Evolutionary conservation across 92 coral and sea anemone genomes (phyloP).

Genomic region (Ricordea florida): DNA sequence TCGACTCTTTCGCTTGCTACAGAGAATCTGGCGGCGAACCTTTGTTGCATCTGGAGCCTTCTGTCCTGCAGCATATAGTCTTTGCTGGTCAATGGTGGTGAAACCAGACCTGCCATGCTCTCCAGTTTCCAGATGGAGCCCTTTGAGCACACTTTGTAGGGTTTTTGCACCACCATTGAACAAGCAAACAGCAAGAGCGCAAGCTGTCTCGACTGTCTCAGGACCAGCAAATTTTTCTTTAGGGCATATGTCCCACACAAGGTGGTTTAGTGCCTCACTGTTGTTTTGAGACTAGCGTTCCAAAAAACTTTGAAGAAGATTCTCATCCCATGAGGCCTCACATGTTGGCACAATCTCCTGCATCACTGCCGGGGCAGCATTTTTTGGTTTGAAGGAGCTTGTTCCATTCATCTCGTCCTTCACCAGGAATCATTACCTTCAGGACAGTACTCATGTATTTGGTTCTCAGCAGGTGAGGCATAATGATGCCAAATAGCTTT

Average conservation of each 20-base stretch:
- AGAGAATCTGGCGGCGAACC: too few species aligned
- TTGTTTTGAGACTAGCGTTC: constrained; percentile 50
- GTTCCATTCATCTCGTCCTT: constrained; percentile 35
- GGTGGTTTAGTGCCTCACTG: constrained; percentile 54
- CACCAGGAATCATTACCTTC: constrained; percentile 15
- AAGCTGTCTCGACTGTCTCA: too few species aligned
- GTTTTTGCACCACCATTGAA: too few species aligned
- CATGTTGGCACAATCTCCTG: constrained; percentile 23
- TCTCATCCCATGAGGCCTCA: constrained; percentile 27
- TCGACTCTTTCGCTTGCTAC: too few species aligned
- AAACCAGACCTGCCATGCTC: constrained; percentile 46
- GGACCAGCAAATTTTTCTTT: too few species aligned
- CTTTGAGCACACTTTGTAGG: too few species aligned
- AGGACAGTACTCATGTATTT: neutral
- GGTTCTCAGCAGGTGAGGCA: constrained; percentile 16
- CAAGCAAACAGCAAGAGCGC: too few species aligned
- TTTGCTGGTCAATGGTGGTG: constrained; percentile 13
- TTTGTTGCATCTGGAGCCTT: too few species aligned
- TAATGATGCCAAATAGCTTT: too few species aligned
- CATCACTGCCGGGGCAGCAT: constrained; percentile 34
- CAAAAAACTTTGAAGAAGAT: constrained; percentile 17
- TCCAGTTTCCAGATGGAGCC: too few species aligned
- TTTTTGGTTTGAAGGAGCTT: constrained; percentile 19
- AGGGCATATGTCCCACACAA: too few species aligned
- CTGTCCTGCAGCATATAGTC: too few species aligned